phyloP scores from a whole-genome alignment of 2,888 invertebrate species.

The Falcaria lacertinaria region DNA sequence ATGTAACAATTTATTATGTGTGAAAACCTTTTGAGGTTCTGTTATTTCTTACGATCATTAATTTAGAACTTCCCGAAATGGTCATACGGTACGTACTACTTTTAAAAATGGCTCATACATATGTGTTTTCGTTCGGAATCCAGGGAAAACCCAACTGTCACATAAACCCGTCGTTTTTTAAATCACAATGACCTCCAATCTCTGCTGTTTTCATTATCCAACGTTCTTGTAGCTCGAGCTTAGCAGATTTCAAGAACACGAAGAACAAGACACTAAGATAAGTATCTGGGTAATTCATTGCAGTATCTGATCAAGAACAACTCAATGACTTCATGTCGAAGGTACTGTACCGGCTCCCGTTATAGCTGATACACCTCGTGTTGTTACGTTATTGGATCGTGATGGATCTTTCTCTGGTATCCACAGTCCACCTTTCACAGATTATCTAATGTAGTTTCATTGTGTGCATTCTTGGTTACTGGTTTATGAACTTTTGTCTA shows the following conservation, averaged over 20 bases:
- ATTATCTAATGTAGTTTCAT: too few relatives aligned
- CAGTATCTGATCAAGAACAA: slow-evolving; percentile 16
- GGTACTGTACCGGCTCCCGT: slow-evolving; percentile 24
- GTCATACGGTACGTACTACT: too few relatives aligned
- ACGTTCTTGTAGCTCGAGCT: background rate
- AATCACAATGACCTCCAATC: slow-evolving; percentile 11
- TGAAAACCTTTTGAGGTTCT: too few relatives aligned
- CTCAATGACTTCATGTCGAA: slow-evolving; percentile 19
- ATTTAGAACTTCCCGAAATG: too few relatives aligned
- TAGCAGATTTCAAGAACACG: background rate
- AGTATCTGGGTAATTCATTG: background rate
- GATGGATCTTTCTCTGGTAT: slow-evolving; percentile 13
- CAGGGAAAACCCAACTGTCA: background rate
- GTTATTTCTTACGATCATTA: too few relatives aligned
- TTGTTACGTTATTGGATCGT: slow-evolving; percentile 13
- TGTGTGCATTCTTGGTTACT: slow-evolving; percentile 3
- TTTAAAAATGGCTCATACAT: background rate
- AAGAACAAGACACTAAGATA: background rate
- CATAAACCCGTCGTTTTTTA: slow-evolving; percentile 1
- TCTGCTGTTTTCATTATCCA: background rate
- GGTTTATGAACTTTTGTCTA: too few relatives aligned
- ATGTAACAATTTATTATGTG: too few relatives aligned
- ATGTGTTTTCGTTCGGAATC: too few relatives aligned
- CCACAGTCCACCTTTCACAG: too few relatives aligned
- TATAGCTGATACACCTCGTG: slow-evolving; percentile 9